Conservation (phyloP, 2,888 invertebrate genomes). For the Cactoblastis cactorum region DNA sequence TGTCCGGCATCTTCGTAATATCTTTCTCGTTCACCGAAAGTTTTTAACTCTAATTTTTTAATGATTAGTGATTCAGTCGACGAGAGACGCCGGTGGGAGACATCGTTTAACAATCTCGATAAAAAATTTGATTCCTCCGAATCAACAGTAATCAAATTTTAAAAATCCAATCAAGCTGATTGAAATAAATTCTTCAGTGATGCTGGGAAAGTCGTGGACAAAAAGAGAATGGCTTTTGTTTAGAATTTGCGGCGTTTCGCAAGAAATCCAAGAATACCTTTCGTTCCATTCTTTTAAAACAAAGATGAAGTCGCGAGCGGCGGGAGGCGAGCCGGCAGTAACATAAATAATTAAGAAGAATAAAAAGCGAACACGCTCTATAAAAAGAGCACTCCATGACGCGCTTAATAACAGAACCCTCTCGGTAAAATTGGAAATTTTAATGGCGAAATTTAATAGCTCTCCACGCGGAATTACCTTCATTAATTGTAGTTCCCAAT, state of each 20-base stretch:
- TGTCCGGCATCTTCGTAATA: slow-evolving; percentile 57
- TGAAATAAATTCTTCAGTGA: slow-evolving; percentile 24
- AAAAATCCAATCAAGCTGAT: slow-evolving; percentile 31
- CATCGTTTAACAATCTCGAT: slow-evolving; percentile 51
- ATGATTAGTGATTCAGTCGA: slow-evolving; percentile 61
- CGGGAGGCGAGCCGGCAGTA: slow-evolving; percentile 41
- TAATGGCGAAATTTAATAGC: slow-evolving; percentile 57
- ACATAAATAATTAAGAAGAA: slow-evolving; percentile 60
- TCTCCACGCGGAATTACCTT: slow-evolving; percentile 56
- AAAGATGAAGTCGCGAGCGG: slow-evolving; percentile 39
- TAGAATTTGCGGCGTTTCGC: slow-evolving; percentile 17
- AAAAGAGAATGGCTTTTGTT: slow-evolving; percentile 3
- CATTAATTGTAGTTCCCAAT: slow-evolving; percentile 50
- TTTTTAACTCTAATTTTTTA: slow-evolving; percentile 52
- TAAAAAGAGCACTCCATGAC: slow-evolving; percentile 35
- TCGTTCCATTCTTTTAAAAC: slow-evolving; percentile 27
- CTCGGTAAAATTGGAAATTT: slow-evolving; percentile 57
- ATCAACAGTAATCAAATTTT: slow-evolving; percentile 38
- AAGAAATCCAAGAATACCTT: slow-evolving; percentile 36
- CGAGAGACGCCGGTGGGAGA: slow-evolving; percentile 36
- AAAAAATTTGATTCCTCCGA: slow-evolving; percentile 37
- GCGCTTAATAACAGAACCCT: slow-evolving; percentile 48
- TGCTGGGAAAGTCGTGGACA: slow-evolving; percentile 6
- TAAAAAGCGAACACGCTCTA: slow-evolving; percentile 42
- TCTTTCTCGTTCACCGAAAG: slow-evolving; percentile 55